A percentile compares a stretch with the other conserved stretches of the same genome.
phyloP scores from a whole-genome alignment of 2,113 vertebrate species.

The Anoura caudifer region DNA sequence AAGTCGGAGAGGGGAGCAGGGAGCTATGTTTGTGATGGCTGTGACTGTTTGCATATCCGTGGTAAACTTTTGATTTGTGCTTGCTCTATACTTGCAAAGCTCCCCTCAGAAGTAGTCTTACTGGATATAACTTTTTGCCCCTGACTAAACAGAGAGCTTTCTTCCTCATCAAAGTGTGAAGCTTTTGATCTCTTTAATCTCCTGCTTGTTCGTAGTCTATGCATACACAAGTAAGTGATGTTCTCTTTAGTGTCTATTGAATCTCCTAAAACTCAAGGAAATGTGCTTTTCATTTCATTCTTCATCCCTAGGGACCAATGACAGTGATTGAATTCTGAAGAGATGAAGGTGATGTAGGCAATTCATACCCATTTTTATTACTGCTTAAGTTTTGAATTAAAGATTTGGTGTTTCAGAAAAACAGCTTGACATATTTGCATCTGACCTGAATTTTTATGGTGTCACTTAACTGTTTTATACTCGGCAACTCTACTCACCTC shows the following conservation, averaged over 20 bases:
- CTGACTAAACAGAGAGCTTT: constrained; percentile 61
- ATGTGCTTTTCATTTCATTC: constrained; percentile 73
- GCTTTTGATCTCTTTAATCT: constrained; percentile 77
- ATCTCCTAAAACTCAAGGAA: constrained; percentile 77
- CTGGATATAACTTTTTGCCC: constrained; percentile 61
- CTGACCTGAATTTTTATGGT: constrained; percentile 53
- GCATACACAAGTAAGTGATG: constrained; percentile 72
- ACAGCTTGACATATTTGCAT: constrained; percentile 27
- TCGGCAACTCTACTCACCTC: background rate
- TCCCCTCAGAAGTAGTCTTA: constrained; percentile 69
- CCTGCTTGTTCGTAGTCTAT: constrained; percentile 66
- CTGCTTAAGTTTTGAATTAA: constrained; percentile 70
- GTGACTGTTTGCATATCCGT: constrained; percentile 15
- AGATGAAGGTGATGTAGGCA: constrained; percentile 52
- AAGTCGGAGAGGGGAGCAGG: rapidly evolving
- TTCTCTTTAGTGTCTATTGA: constrained; percentile 70
- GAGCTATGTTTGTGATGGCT: background rate
- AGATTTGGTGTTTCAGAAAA: constrained; percentile 60
- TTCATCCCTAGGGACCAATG: constrained; percentile 56
- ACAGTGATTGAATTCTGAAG: constrained; percentile 75
- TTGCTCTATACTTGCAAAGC: constrained; percentile 71
- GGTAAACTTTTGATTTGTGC: constrained; percentile 61
- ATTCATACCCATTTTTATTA: constrained; percentile 72
- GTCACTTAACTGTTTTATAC: background rate
- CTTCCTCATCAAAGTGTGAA: constrained; percentile 55